Conservation (phyloP, 2,797 vertebrate species). For the Sebastes matsubarae region DNA sequence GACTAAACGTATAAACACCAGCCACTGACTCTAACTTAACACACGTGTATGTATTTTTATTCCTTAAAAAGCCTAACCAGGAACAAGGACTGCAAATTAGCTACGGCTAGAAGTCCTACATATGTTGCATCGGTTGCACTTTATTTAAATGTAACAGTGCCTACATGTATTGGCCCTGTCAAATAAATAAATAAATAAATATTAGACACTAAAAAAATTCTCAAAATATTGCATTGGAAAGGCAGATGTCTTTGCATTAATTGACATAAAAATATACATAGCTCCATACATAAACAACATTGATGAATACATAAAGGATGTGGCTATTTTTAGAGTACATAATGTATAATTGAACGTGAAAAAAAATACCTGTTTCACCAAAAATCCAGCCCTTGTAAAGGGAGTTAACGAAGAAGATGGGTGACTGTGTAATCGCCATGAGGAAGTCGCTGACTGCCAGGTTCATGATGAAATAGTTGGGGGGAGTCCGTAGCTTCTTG, state of each 20-base stretch:
- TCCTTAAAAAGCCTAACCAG: background rate
- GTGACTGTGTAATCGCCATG: conserved; percentile 93
- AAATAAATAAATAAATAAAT: background rate
- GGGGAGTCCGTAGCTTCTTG: conserved; percentile 87
- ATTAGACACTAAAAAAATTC: background rate
- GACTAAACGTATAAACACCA: background rate
- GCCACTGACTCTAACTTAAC: background rate
- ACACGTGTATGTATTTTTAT: background rate
- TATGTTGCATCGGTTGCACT: background rate
- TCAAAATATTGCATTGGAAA: background rate
- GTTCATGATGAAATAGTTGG: conserved; percentile 92
- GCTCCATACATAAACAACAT: background rate
- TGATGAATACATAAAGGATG: background rate
- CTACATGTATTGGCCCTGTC: background rate
- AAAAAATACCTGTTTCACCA: conserved; percentile 87
- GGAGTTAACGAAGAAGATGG: conserved; percentile 91
- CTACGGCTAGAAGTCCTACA: background rate
- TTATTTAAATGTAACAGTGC: background rate
- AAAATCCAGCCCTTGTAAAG: conserved; percentile 94
- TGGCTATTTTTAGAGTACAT: background rate
- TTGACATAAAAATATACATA: background rate
- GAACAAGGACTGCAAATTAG: background rate
- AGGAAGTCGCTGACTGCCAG: conserved; percentile 92
- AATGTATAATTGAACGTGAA: background rate
- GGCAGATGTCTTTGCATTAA: background rate